Evolutionary conservation across 2,888 invertebrate genomes (phyloP), one percentile per base, ranked within the genome.

Genomic region (Girardia tigrina): DNA sequence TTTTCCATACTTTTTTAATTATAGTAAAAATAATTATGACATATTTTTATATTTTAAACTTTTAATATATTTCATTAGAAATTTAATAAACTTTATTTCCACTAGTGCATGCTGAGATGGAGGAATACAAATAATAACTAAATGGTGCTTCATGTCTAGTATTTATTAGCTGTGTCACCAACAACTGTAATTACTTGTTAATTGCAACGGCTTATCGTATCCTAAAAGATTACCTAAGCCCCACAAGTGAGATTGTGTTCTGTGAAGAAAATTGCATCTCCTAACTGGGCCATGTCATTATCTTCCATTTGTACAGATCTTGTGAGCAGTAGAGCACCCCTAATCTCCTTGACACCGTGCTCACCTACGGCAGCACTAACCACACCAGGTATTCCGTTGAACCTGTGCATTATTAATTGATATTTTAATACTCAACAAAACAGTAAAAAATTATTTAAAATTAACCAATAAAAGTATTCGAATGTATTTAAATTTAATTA

Each of bases 351-450:
- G 56, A 56, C 56, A 56, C 23, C 56, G n/a, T 56, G 56, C 56
- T 56, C 56, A 56, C n/a, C 4, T 56, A 56, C 56, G n/a, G 20
- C 23, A 56, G 56, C n/a, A 56, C 8, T 56, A 56, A 56, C 56
- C 56, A 16, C 56, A 56, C 56, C 56, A 56, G 56, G 56, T 56
- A 56, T 56, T 56, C 56, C 23, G n/a, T 56, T 56, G 56, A 56
- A 56, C 20, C 56, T 20, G n/a, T 20, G 56, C 4, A 8, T 56
- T 16, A n/a, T 56, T 56, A 56, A 56, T 56, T 56, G 56, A 56
- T 56, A 56, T 56, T 56, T 56, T 56, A 56, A 56, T 56, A 56
- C n/a, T n/a, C n/a, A n/a, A n/a, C n/a, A n/a, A n/a, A n/a, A n/a
- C n/a, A n/a, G n/a, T n/a, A n/a, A n/a, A n/a, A n/a, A n/a, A n/a